A percentile compares a stretch with the other conserved stretches of the same genome.
Evolutionary conservation across 1,140 invertebrate genomes (phyloP).

Genomic region (Doryteuthis pealeii): DNA sequence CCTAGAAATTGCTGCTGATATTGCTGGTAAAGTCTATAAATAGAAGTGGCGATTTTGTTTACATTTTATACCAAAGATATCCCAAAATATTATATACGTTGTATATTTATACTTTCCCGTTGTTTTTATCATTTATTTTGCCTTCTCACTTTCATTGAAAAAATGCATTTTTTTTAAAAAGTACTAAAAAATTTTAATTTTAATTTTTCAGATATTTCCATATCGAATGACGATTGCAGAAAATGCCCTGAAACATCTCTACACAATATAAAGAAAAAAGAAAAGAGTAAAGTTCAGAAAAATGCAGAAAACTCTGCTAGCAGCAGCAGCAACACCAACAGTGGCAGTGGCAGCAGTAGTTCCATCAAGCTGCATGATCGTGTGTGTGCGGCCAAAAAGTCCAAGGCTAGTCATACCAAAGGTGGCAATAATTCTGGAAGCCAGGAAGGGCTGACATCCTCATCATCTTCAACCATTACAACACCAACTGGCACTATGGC

Average conservation of each 20-base stretch:
- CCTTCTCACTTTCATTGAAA: no score
- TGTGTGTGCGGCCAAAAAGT: neutral
- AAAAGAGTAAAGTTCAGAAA: neutral
- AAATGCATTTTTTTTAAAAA: no score
- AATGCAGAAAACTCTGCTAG: neutral
- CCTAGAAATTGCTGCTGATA: no score
- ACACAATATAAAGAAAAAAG: neutral
- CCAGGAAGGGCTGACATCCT: neutral
- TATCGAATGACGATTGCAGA: neutral
- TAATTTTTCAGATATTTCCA: neutral
- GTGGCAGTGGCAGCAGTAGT: neutral
- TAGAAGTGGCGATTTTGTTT: no score
- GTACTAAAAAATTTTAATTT: neutral
- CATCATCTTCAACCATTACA: no score
- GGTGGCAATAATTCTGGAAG: neutral
- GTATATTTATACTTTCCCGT: no score
- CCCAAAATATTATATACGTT: no score
- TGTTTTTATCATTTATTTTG: no score
- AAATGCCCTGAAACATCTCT: neutral
- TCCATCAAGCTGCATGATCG: neutral
- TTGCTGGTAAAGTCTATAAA: no score
- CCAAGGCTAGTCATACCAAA: neutral
- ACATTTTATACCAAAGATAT: no score
- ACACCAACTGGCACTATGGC: no score
- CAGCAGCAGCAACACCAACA: no score